Evolutionary conservation across 1,140 invertebrate species (phyloP).

Genomic region (Camponotus floridanus): DNA sequence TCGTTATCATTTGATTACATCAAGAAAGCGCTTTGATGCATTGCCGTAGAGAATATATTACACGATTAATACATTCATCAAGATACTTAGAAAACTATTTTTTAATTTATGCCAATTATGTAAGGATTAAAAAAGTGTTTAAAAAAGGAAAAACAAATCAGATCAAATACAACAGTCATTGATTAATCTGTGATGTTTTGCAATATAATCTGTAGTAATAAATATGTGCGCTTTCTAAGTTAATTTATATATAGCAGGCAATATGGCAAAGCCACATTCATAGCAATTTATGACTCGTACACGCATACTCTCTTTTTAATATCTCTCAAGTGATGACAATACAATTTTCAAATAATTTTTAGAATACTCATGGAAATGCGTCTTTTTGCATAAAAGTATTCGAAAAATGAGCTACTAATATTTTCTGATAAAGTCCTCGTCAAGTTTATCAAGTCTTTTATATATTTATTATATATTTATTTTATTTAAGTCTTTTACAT

Average conservation of each 20-base stretch:
- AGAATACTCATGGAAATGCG: not conserved
- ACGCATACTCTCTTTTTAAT: not conserved
- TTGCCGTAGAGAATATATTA: not conserved
- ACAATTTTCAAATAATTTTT: not conserved
- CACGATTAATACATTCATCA: not conserved
- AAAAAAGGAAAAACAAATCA: conserved; percentile 9
- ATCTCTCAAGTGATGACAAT: not conserved
- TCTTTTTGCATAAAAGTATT: conserved; percentile 1
- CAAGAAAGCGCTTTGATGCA: conserved; percentile 6
- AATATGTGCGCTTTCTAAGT: conserved; percentile 10
- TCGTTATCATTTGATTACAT: conserved; percentile 8
- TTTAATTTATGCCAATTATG: not conserved
- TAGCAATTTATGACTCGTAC: not conserved
- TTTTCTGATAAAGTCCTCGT: not conserved
- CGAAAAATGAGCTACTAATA: not conserved
- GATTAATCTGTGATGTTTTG: conserved; percentile 11
- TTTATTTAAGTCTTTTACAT: no score
- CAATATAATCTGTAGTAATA: conserved; percentile 13
- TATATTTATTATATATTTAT: not conserved
- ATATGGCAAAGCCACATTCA: conserved; percentile 29
- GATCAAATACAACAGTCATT: not conserved
- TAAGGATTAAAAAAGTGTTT: not conserved
- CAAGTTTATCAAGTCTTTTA: conserved; percentile 3
- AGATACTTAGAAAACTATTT: not conserved
- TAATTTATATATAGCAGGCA: conserved; percentile 28